These are phyloP conservation scores for Cnemophilus loriae DNA, from an alignment of 2,113 vertebrate genomes.

Conservation along the genomic window DNA sequence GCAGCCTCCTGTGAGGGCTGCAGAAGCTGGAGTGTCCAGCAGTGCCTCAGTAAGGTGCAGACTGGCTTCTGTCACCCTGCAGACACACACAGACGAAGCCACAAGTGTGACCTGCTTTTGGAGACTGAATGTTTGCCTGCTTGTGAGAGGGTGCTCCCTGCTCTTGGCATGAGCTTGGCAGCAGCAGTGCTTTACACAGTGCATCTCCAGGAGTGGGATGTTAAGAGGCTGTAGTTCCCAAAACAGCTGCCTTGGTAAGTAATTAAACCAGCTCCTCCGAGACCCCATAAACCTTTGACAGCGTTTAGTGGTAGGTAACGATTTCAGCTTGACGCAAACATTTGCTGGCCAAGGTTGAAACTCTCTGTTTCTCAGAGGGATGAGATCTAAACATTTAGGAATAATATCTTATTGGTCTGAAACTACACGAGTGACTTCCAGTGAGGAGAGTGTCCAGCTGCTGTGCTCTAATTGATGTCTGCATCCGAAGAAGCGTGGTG, in stretches of 20 bases:
- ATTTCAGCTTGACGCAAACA: not conserved
- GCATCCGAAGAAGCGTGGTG: not conserved
- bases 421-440: not conserved
- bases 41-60: not conserved
- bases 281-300: slow-evolving; percentile 8
- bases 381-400: slow-evolving; percentile 20
- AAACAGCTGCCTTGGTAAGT: not conserved
- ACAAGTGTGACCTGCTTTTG: not conserved
- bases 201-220: not conserved
- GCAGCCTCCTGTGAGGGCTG: not conserved
- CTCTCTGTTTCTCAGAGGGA: not conserved
- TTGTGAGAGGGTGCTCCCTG: not conserved
- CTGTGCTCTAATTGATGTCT: slow-evolving; percentile 19
- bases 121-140: not conserved
- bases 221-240: not conserved
- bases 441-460: not conserved
- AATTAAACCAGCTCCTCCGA: not conserved
- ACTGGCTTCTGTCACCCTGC: not conserved
- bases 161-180: not conserved
- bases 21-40: not conserved
- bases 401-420: not conserved
- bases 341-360: not conserved
- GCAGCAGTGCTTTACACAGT: not conserved
- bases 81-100: not conserved
- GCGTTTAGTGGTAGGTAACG: not conserved